Conservation (phyloP, 2,113 vertebrate species). For the Columbina picui region DNA sequence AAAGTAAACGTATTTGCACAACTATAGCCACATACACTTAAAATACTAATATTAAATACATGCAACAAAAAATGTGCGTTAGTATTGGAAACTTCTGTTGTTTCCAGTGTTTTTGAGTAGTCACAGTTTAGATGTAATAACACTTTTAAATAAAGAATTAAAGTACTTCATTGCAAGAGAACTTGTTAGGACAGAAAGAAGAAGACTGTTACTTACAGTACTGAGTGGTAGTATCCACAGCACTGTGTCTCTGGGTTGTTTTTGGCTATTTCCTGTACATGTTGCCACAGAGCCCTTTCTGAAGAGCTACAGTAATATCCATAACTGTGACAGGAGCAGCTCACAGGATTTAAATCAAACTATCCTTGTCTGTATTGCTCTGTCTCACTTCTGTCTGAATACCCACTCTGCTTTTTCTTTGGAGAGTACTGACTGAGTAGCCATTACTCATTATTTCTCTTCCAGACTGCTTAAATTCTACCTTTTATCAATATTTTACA, state of each 20-base stretch:
- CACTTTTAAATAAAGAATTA: background rate
- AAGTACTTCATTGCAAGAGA: background rate
- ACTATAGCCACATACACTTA: background rate
- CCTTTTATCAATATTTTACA: background rate
- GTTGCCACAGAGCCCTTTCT: background rate
- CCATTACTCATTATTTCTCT: background rate
- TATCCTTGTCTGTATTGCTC: background rate
- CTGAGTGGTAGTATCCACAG: background rate
- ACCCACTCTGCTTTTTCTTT: background rate
- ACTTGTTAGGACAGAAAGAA: background rate
- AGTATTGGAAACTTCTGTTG: background rate
- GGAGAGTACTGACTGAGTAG: background rate
- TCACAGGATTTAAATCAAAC: background rate
- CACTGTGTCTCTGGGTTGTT: background rate
- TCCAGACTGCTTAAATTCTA: background rate
- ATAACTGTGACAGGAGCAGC: accelerated
- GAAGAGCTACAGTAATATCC: background rate
- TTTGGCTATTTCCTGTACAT: background rate
- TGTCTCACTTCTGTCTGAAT: background rate
- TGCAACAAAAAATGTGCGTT: background rate
- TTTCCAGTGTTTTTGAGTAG: background rate
- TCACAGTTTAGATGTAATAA: background rate
- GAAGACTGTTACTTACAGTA: background rate
- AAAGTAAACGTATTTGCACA: background rate
- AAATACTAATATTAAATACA: background rate